Base-by-base conservation (phyloP, 2,888 invertebrate species). In the Stenotaenia linearis region DNA sequence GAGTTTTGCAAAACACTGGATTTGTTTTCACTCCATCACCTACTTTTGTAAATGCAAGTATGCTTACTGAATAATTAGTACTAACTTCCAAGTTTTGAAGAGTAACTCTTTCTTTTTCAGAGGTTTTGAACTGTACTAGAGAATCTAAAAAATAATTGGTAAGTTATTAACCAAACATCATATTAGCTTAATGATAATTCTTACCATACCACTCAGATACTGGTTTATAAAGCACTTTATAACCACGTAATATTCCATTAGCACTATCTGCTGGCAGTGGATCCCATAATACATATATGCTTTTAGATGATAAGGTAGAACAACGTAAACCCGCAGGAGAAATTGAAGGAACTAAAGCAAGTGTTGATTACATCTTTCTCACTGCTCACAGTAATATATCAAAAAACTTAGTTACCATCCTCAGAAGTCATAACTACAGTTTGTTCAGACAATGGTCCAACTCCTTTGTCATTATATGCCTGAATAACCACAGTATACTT, bases 41-140 rank as follows among this genome's bases (percentile, higher is more conserved):
- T 7, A 92, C 93, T 80, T 91, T 90, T 0, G 95, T 96, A 85
- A 91, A 94, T 0, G 95, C 95, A 84, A 93, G 86, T 4, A 95
- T 92, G 85, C 93, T 91, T 80, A 96, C 89, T 56, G 94, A 95
- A 86, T 96, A 96, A 88, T 96, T 96, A 78, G 94, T 93, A 85
- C 91, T 94, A 85, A 94, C 93, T 84, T 92, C 90, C 79, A 96
- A 87, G 32, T 75, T 37, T 75, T 75, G 75, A 15, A 75, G n/a
- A n/a, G 75, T 75, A 28, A 75, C 10, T 30, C 30, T 75, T 6
- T 61, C 61, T 61, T 25, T 23, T 25, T 61, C 61, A 25, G 61
- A 61, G 25, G 6, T 61, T 15, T 61, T 61, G 25, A 25, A 61
- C 25, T 61, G 61, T 61, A 25, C 10, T 61, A 25, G 61, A 25